Conservation (phyloP, 2,113 vertebrate species). For the Laterallus jamaicensis region DNA sequence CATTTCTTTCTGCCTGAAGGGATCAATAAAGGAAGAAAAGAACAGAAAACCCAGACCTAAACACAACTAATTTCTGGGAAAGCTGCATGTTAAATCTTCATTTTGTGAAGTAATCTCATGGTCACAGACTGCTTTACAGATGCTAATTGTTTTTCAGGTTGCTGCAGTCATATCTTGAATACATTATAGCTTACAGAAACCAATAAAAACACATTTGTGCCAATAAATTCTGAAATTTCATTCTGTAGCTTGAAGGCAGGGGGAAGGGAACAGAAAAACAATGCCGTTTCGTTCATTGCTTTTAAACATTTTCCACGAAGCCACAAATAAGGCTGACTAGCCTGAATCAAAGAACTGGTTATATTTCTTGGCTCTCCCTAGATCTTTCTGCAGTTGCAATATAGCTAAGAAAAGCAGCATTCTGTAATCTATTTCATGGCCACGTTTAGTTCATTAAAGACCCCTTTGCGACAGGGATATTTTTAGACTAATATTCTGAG, state of each 20-base stretch:
- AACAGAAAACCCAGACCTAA: neutral
- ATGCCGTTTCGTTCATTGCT: neutral
- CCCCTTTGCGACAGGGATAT: neutral
- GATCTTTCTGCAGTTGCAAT: neutral
- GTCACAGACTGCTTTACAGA: constrained; percentile 32
- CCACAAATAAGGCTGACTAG: neutral
- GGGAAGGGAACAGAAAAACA: neutral
- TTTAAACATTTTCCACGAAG: neutral
- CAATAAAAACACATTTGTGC: constrained; percentile 17
- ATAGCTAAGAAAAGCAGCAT: neutral
- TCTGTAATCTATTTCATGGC: neutral
- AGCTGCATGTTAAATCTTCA: neutral
- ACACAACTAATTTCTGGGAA: constrained; percentile 1
- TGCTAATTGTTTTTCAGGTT: constrained; percentile 33
- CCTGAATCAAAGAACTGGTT: neutral
- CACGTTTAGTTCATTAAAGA: neutral
- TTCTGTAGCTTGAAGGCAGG: constrained; percentile 4
- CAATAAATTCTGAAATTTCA: neutral
- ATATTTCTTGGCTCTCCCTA: neutral
- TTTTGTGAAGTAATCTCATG: constrained; percentile 2
- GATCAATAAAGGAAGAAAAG: constrained; percentile 13
- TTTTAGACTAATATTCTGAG: constrained; percentile 15
- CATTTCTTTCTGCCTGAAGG: constrained; percentile 1
- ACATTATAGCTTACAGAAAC: neutral
- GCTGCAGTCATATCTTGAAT: neutral